phyloP scores from a whole-genome alignment of 2,797 vertebrate species.

The Gallinago stenura region DNA sequence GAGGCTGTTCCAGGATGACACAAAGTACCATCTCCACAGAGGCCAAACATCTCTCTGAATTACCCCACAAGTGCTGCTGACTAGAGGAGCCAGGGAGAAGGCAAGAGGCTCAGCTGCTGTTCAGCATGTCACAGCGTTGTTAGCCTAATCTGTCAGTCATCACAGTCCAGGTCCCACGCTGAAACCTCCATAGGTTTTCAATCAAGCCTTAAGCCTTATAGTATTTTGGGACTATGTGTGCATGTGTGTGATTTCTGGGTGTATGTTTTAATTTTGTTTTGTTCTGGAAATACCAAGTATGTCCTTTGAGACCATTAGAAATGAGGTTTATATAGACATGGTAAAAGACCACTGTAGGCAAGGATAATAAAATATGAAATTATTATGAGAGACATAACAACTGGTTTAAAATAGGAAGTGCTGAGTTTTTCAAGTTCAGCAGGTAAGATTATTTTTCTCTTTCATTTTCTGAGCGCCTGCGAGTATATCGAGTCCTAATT shows the following conservation, averaged over 20 bases:
- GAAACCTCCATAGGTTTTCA: background rate
- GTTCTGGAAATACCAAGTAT: conserved; percentile 30
- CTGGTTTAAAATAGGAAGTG: conserved; percentile 42
- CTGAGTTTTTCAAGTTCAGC: conserved; percentile 30
- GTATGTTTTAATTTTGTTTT: conserved; percentile 51
- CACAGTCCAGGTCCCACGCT: background rate
- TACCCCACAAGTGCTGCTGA: background rate
- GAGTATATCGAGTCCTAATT: conserved; percentile 32
- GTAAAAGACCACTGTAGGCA: conserved; percentile 35
- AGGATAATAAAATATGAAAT: conserved; percentile 54
- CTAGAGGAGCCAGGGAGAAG: background rate
- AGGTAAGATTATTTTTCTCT: conserved; percentile 37
- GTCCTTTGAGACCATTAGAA: conserved; percentile 42
- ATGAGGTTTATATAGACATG: conserved; percentile 18
- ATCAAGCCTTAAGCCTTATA: background rate
- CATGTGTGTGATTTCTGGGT: conserved; percentile 38
- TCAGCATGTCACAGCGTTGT: background rate
- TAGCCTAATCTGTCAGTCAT: background rate
- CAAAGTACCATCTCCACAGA: background rate
- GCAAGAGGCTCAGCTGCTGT: background rate
- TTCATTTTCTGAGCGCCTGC: background rate
- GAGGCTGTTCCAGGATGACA: background rate
- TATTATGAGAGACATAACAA: conserved; percentile 37
- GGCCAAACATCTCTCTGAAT: background rate
- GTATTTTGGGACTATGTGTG: background rate